These are phyloP conservation scores for Morelia viridis DNA, from an alignment of 2,797 vertebrate genomes.

Conservation along the genomic window DNA sequence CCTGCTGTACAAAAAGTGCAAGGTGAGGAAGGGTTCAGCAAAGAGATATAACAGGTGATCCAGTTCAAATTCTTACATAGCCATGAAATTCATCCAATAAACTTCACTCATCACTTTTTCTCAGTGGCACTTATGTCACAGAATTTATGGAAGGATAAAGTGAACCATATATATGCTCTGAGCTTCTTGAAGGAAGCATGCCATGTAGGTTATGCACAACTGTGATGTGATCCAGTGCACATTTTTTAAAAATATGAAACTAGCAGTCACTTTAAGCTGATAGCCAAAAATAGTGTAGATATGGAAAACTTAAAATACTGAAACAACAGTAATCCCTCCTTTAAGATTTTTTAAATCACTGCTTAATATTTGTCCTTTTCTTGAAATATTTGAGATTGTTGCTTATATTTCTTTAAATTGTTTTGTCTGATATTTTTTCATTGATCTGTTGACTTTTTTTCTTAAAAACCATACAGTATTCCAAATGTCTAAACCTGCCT, in stretches of 20 bases:
- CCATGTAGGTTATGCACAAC: neutral
- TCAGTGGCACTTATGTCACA: neutral
- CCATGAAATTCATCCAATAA: neutral
- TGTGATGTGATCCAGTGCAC: neutral
- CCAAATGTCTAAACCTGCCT: neutral
- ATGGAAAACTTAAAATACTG: neutral
- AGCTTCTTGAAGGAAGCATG: neutral
- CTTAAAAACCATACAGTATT: neutral
- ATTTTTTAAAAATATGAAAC: neutral
- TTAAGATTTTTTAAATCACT: neutral
- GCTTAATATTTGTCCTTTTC: neutral
- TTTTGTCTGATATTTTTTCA: neutral
- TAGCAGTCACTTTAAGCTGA: neutral
- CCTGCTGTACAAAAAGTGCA: neutral
- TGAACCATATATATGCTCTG: neutral
- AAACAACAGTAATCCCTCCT: neutral
- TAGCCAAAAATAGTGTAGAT: neutral
- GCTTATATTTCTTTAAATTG: neutral
- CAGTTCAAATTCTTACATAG: neutral
- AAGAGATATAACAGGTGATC: neutral
- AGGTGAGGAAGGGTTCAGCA: neutral
- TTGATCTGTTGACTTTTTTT: neutral
- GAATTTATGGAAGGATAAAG: neutral
- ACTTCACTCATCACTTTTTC: neutral
- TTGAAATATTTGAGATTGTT: neutral